These are phyloP conservation scores for Druon quercuslanigerum DNA, from an alignment of 1,140 invertebrate genomes.

Conservation along the genomic window DNA sequence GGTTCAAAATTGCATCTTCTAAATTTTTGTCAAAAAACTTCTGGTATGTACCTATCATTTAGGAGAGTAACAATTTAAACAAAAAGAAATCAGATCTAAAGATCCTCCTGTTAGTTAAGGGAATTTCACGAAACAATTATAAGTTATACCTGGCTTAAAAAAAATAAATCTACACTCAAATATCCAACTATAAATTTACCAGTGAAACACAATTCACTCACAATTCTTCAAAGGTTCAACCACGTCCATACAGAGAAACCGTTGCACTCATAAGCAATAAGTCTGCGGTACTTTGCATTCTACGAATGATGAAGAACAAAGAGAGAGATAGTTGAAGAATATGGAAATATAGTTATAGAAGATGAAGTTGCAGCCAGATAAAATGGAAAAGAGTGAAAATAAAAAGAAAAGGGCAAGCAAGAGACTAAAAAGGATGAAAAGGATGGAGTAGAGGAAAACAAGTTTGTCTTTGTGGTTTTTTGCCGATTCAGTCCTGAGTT, in stretches of 20 bases:
- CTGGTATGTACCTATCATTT: no score
- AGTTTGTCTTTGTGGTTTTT: conserved; percentile 28
- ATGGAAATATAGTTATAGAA: conserved; percentile 19
- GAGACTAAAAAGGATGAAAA: conserved; percentile 11
- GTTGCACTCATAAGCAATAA: conserved; percentile 22
- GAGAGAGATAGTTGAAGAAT: conserved; percentile 25
- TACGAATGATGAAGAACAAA: conserved; percentile 29
- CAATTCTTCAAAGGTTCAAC: background rate
- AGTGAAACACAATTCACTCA: background rate
- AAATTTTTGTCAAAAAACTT: no score
- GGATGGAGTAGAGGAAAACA: conserved; percentile 29
- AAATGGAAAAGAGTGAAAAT: conserved; percentile 37
- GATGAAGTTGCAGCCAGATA: conserved; percentile 19
- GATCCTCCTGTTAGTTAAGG: no score
- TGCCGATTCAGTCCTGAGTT: background rate
- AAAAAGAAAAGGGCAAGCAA: conserved; percentile 11
- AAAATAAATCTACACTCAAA: no score
- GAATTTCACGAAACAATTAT: no score
- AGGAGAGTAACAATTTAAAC: no score
- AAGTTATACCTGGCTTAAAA: no score
- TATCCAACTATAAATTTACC: background rate
- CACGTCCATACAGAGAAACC: conserved; percentile 5
- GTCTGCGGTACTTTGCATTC: conserved; percentile 27
- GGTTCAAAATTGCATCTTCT: no score
- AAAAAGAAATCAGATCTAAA: no score